Conservation (phyloP, 1,140 invertebrate species). For the Caenorhabditis brenneri region DNA sequence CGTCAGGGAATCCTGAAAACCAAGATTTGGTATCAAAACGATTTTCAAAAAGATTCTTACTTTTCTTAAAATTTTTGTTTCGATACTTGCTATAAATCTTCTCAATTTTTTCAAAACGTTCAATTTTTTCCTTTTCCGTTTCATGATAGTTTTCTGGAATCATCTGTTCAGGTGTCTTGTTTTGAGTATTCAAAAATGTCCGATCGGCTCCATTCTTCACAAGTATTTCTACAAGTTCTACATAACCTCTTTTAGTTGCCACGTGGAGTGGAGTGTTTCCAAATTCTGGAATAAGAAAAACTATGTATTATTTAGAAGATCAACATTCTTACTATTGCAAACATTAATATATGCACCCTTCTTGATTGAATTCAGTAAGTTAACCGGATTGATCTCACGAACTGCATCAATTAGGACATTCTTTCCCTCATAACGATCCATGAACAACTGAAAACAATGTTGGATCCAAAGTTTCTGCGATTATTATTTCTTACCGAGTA, state of each 20-base stretch:
- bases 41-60: background rate
- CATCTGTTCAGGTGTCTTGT: conserved; percentile 8
- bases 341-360: background rate
- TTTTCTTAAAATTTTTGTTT: background rate
- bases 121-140: background rate
- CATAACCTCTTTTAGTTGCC: background rate
- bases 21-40: background rate
- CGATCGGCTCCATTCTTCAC: background rate
- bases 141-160: conserved; percentile 1
- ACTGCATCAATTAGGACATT: background rate
- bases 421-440: background rate
- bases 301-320: background rate
- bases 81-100: background rate
- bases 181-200: background rate
- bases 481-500: conserved; percentile 17
- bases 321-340: background rate
- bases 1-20: background rate
- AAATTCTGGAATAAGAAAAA: background rate
- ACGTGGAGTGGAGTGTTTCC: conserved; percentile 20
- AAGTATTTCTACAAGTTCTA: background rate
- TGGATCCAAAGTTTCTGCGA: no score
- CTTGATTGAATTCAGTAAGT: background rate
- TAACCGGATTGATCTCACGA: conserved; percentile 7
- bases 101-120: background rate
- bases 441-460: no score